phyloP scores from a whole-genome alignment of 1,140 invertebrate species.

The Adoxophyes honmai region DNA sequence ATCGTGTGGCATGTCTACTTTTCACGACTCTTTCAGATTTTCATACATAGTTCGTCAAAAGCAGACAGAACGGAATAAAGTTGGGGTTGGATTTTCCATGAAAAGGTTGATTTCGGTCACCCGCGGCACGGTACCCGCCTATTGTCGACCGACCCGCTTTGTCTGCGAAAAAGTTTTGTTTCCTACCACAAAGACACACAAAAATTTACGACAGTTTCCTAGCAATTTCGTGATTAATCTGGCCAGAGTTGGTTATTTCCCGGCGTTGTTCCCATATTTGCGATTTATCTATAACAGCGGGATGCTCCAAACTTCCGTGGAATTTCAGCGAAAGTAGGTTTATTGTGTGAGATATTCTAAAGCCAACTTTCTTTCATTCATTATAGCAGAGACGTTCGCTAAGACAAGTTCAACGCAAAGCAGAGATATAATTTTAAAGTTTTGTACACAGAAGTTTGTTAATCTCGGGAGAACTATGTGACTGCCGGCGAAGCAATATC shows the following conservation, averaged over 20 bases:
- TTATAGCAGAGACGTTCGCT: background rate
- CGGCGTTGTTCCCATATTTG: constrained; percentile 10
- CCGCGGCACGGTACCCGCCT: constrained; percentile 18
- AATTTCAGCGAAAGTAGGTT: constrained; percentile 11
- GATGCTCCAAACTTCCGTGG: background rate
- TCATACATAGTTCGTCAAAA: constrained; percentile 7
- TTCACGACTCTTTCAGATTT: background rate
- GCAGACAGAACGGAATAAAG: constrained; percentile 20
- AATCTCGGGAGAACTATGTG: no score
- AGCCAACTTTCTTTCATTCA: constrained; percentile 10
- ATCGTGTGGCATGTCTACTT: no score
- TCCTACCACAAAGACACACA: constrained; percentile 22
- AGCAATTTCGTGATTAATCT: constrained; percentile 15
- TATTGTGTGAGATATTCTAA: constrained; percentile 11
- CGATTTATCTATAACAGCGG: constrained; percentile 11
- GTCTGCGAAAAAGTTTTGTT: constrained; percentile 37
- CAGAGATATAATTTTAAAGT: constrained; percentile 8
- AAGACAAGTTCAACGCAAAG: constrained; percentile 3
- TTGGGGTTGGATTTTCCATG: constrained; percentile 29
- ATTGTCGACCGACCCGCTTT: constrained; percentile 35
- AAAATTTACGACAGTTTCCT: constrained; percentile 20
- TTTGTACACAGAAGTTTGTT: background rate
- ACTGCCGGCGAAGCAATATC: no score
- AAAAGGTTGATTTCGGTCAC: constrained; percentile 38
- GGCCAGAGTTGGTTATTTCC: constrained; percentile 8